These are phyloP conservation scores for Labeo rohita DNA, from an alignment of 2,113 vertebrate genomes.

Conservation along the genomic window DNA sequence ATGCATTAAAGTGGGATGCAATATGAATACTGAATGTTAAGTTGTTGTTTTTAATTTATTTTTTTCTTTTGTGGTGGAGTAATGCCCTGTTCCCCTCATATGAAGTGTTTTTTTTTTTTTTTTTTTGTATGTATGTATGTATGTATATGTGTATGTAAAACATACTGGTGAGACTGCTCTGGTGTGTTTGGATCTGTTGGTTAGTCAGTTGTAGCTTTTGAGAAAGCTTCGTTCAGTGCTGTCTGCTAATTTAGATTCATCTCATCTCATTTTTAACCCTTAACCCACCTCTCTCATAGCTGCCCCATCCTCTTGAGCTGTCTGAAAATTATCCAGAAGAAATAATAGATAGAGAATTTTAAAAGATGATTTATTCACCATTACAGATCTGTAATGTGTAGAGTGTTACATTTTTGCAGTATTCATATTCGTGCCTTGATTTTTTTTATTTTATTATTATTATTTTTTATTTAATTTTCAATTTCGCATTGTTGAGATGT, in stretches of 20 bases:
- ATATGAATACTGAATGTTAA: constrained; percentile 31
- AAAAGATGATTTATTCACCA: constrained; percentile 56
- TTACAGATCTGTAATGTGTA: constrained; percentile 55
- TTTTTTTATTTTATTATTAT: constrained; percentile 52
- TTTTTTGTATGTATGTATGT: not conserved
- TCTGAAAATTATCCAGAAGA: constrained; percentile 34
- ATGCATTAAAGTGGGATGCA: constrained; percentile 10
- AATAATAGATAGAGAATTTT: constrained; percentile 34
- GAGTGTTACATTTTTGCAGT: constrained; percentile 69
- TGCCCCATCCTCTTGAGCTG: constrained; percentile 4
- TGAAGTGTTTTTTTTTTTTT: not conserved
- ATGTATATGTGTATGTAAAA: not conserved
- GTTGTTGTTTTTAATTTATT: not conserved
- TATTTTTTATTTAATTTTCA: constrained; percentile 34
- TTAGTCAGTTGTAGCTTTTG: constrained; percentile 28
- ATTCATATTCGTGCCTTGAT: constrained; percentile 78
- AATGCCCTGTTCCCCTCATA: not conserved
- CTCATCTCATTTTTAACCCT: not conserved
- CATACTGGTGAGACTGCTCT: not conserved
- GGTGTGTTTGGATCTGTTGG: not conserved
- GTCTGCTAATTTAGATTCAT: constrained; percentile 28
- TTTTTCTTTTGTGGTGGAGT: not conserved
- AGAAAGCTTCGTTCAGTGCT: not conserved
- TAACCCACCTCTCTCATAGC: not conserved
- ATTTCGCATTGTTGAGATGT: constrained; percentile 62